Percentiles rank a stretch among this genome's conserved stretches.
These are phyloP conservation scores for Lutraria lutraria DNA, from an alignment of 2,888 invertebrate genomes.

Conservation along the genomic window DNA sequence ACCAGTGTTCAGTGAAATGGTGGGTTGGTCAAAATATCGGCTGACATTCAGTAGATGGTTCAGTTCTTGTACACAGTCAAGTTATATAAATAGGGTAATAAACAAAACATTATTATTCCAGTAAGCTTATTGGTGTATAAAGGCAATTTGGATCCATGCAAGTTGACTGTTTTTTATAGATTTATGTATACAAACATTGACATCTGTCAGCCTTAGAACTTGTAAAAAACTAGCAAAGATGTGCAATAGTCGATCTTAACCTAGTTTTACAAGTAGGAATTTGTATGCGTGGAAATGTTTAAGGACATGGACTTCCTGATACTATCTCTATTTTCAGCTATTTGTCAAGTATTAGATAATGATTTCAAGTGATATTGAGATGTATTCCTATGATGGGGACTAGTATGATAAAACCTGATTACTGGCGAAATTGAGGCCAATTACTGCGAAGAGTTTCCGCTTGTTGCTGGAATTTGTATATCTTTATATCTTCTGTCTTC, in stretches of 20 bases:
- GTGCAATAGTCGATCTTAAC: background rate
- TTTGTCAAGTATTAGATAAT: slow-evolving; percentile 13
- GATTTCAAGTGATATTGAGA: background rate
- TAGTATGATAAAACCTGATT: background rate
- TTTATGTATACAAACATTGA: background rate
- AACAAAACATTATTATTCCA: too few relatives aligned
- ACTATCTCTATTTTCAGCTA: background rate
- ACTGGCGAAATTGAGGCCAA: background rate
- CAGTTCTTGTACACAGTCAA: too few relatives aligned
- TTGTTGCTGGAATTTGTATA: background rate
- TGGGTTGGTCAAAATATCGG: too few relatives aligned
- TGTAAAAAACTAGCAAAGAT: background rate
- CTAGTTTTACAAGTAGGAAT: background rate
- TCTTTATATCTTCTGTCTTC: too few relatives aligned
- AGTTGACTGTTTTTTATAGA: background rate
- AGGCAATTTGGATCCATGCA: background rate
- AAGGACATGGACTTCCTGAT: background rate
- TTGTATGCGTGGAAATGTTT: background rate
- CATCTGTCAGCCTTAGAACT: background rate
- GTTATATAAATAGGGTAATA: too few relatives aligned
- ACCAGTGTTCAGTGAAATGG: too few relatives aligned
- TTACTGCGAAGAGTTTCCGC: background rate
- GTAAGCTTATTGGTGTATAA: background rate
- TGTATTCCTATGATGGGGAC: background rate
- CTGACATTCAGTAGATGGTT: too few relatives aligned